Percentiles rank a stretch among this genome's conserved stretches.
Evolutionary conservation across 2,888 invertebrate genomes (phyloP).

Genomic region (Caenorhabditis sp.): DNA sequence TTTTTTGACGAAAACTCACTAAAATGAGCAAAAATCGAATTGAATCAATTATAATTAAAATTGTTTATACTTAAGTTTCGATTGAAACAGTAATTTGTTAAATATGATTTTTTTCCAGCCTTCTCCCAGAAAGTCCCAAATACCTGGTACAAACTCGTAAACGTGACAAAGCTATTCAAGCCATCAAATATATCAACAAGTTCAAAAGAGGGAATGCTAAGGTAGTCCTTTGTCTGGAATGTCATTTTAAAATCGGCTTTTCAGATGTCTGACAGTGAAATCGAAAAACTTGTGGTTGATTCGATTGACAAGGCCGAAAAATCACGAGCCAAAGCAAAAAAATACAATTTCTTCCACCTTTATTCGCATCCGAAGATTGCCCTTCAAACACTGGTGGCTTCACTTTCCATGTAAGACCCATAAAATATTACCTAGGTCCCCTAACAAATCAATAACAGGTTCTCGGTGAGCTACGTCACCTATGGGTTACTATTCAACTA

Average conservation of each 20-base stretch:
- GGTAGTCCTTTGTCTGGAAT: background rate
- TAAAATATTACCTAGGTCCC: background rate
- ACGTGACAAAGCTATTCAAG: slow-evolving; percentile 37
- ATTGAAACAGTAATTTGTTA: too few species aligned
- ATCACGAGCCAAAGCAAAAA: slow-evolving; percentile 39
- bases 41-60: too few species aligned
- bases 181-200: slow-evolving; percentile 48
- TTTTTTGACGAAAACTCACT: too few species aligned
- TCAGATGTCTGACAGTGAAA: slow-evolving; percentile 31
- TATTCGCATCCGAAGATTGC: slow-evolving; percentile 40
- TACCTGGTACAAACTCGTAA: slow-evolving; percentile 49
- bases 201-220: slow-evolving; percentile 27
- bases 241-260: slow-evolving; percentile 7
- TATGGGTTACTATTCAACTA: slow-evolving; percentile 66
- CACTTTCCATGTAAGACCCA: slow-evolving; percentile 28
- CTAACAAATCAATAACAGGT: slow-evolving; percentile 34
- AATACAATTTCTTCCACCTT: slow-evolving; percentile 51
- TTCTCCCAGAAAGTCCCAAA: slow-evolving; percentile 53
- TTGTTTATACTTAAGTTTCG: too few species aligned
- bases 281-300: slow-evolving; percentile 27
- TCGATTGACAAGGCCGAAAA: slow-evolving; percentile 30
- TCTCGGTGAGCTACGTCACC: slow-evolving; percentile 57
- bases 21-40: too few species aligned
- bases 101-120: too few species aligned
- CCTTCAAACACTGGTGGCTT: slow-evolving; percentile 27